Base-by-base conservation (phyloP, 2,113 vertebrate species). In the Pygoscelis adeliae region DNA sequence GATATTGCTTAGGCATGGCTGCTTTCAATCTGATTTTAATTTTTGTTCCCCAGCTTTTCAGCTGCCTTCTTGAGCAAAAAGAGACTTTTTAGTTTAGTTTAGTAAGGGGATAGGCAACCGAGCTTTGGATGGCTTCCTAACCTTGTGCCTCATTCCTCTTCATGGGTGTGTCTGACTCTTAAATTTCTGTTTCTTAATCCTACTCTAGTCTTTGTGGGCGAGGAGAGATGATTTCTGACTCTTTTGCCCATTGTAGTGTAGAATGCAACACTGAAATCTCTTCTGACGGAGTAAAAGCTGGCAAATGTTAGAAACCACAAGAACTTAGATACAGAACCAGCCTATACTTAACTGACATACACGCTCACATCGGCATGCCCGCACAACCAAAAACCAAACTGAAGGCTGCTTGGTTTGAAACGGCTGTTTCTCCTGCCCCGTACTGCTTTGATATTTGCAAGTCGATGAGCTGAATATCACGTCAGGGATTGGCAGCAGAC, bases 1-100 rank as follows among this genome's bases (percentile, higher is more conserved):
- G 70, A 40, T 77, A 76, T 83, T 91, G 40, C 83, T 97, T 95
- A 89, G 93, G 79, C 65, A 59, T 83, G 80, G 52, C 78, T 93
- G 92, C 25, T 78, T 97, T 94, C 92, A 95, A 82, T 96, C 73
- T 95, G 91, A 95, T 94, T 96, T 96, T 93, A 80, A 94, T 90
- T 96, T 97, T 77, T 89, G 12, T 76, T 78, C 67, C 47, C 14
- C 29, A 53, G n/a, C n/a, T 93, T 83, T 97, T 97, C 82, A 91
- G 52, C 91, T 91, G 82, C 87, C 91, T 66, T 79, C 69, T 94
- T 91, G 84, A 94, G 94, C 32, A 86, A 93, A 93, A 86, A 62
- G 82, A 89, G 29, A 87, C 70, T 78, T 83, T 32, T 92, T 88
- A 61, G 80, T 95, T 97, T 66, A 58, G 59, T 91, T 95, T 90